A percentile compares a stretch with the other conserved stretches of the same genome.
These are phyloP conservation scores for Agelastica alni DNA, from an alignment of 2,888 invertebrate genomes.

Conservation along the genomic window DNA sequence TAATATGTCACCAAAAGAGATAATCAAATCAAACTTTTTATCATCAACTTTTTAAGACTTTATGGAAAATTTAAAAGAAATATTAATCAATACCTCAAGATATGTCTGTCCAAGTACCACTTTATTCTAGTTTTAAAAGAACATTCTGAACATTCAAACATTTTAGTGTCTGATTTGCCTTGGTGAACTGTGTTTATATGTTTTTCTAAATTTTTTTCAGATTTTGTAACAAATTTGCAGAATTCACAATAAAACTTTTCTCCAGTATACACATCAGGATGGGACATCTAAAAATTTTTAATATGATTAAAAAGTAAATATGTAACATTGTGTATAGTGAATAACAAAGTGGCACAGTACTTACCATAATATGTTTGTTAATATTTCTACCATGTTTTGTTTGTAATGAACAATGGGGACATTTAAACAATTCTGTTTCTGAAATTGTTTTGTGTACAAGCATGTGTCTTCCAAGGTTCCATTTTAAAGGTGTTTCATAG, in stretches of 20 bases:
- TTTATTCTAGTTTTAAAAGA: background rate
- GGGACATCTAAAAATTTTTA: background rate
- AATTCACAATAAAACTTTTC: background rate
- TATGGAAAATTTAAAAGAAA: too few relatives aligned
- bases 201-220: background rate
- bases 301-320: background rate
- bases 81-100: background rate
- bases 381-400: constrained; percentile 29
- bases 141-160: background rate
- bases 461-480: constrained; percentile 25
- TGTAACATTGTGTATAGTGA: background rate
- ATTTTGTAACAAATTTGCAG: background rate
- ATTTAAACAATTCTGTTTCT: constrained; percentile 27
- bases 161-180: background rate
- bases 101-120: background rate
- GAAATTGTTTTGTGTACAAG: constrained; percentile 26
- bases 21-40: too few relatives aligned
- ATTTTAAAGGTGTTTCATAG: constrained; percentile 26
- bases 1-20: too few relatives aligned
- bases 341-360: too few relatives aligned
- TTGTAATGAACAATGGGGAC: constrained; percentile 29
- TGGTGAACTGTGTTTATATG: background rate
- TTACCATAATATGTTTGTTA: constrained; percentile 1
- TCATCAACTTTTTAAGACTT: too few relatives aligned
- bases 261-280: background rate